Percentiles rank a stretch among this genome's conserved stretches.
phyloP scores from a whole-genome alignment of 2,113 vertebrate species.

The Halcyon malimbica region DNA sequence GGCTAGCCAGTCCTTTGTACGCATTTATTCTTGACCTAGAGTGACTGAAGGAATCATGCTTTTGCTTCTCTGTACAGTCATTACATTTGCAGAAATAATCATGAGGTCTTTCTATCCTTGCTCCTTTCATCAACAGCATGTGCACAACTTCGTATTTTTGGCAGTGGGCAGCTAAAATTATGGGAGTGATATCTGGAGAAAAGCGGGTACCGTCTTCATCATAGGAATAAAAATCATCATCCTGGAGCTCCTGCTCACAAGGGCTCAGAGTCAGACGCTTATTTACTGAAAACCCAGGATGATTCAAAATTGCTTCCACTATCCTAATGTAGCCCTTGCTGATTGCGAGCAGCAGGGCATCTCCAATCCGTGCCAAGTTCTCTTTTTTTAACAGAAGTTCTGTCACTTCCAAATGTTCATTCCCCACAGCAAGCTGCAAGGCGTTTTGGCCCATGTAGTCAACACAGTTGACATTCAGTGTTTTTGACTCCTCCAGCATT shows the following conservation, averaged over 20 bases:
- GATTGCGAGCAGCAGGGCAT: slow-evolving; percentile 88
- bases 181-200: slow-evolving; percentile 88
- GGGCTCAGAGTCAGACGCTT: slow-evolving; percentile 86
- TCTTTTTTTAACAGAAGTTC: slow-evolving; percentile 86
- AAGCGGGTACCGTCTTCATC: slow-evolving; percentile 91
- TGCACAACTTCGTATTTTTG: slow-evolving; percentile 91
- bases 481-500: slow-evolving; percentile 87
- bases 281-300: slow-evolving; percentile 83
- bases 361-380: slow-evolving; percentile 88
- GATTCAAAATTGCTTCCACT: slow-evolving; percentile 87
- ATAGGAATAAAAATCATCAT: slow-evolving; percentile 91
- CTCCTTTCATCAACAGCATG: slow-evolving; percentile 86
- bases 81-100: slow-evolving; percentile 89
- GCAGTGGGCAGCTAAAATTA: slow-evolving; percentile 89
- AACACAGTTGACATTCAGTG: slow-evolving; percentile 85
- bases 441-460: slow-evolving; percentile 88
- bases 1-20: slow-evolving; percentile 87
- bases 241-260: slow-evolving; percentile 83
- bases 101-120: slow-evolving; percentile 86
- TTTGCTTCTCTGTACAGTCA: slow-evolving; percentile 85
- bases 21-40: slow-evolving; percentile 89
- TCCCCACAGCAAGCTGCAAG: slow-evolving; percentile 85
- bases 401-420: slow-evolving; percentile 87
- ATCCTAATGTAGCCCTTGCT: slow-evolving; percentile 91
- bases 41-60: slow-evolving; percentile 86